Evolutionary conservation across 2,888 invertebrate genomes (phyloP).

Genomic region (Lymantria monacha): DNA sequence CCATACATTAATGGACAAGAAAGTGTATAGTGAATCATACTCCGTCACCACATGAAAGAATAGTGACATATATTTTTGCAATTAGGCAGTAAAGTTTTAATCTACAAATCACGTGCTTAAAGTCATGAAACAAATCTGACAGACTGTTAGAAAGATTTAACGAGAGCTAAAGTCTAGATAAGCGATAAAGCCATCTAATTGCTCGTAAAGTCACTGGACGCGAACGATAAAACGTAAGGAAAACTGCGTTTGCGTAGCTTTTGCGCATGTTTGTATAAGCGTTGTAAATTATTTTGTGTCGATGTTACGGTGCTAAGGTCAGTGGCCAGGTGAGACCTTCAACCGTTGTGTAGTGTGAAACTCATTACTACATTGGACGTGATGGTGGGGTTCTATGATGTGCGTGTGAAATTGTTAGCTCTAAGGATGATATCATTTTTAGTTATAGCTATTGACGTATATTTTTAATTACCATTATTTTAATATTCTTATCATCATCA

Average conservation of each 20-base stretch:
- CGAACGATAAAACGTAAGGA: slow-evolving; percentile 22
- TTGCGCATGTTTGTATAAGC: slow-evolving; percentile 14
- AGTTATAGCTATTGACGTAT: too few species aligned
- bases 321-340: slow-evolving; percentile 12
- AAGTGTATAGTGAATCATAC: too few species aligned
- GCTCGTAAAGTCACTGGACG: slow-evolving; percentile 33
- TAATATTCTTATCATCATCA: too few species aligned
- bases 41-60: too few species aligned
- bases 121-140: slow-evolving; percentile 1
- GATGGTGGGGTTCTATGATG: neutral
- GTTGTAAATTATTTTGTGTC: slow-evolving; percentile 5
- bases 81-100: neutral
- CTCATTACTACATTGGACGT: neutral
- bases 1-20: too few species aligned
- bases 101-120: neutral
- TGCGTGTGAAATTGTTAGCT: neutral
- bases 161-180: slow-evolving; percentile 27
- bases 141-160: slow-evolving; percentile 12
- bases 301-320: slow-evolving; percentile 21
- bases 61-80: too few species aligned
- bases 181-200: slow-evolving; percentile 39
- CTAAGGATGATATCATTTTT: too few species aligned
- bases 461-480: too few species aligned
- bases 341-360: neutral
- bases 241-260: slow-evolving; percentile 17